These are phyloP conservation scores for Xyrauchen texanus DNA, from an alignment of 2,113 vertebrate genomes.

Conservation along the genomic window DNA sequence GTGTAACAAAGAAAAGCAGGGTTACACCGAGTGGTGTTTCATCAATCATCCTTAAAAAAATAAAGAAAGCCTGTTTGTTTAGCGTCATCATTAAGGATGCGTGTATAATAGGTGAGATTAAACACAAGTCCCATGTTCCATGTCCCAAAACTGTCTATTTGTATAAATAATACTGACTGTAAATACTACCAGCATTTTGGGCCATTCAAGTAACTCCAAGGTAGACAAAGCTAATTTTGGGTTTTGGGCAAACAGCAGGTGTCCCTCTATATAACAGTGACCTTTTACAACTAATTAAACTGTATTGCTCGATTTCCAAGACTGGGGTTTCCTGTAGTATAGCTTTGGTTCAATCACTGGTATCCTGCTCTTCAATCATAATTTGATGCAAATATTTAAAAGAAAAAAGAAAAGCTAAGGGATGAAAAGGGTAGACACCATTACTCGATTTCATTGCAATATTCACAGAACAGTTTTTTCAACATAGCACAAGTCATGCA, in stretches of 20 bases:
- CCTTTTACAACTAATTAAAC: neutral
- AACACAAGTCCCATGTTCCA: constrained; percentile 12
- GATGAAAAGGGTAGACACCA: neutral
- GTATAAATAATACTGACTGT: constrained; percentile 3
- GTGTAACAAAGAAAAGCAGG: neutral
- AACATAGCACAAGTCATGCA: too few relatives aligned
- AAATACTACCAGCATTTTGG: constrained; percentile 7
- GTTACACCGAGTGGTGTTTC: neutral
- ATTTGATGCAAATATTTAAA: neutral
- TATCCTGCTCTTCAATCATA: too few relatives aligned
- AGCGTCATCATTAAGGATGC: constrained; percentile 22
- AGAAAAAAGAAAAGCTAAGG: neutral
- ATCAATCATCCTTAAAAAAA: neutral
- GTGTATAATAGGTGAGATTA: constrained; percentile 20
- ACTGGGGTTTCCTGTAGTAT: too few relatives aligned
- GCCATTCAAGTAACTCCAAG: too few relatives aligned
- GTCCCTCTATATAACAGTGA: neutral
- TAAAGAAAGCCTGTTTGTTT: constrained; percentile 29
- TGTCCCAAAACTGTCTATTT: constrained; percentile 29
- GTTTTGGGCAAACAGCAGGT: neutral
- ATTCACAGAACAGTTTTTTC: too few relatives aligned
- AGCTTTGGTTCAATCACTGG: too few relatives aligned
- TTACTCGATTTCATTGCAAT: neutral
- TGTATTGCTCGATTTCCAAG: neutral
- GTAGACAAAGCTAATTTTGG: neutral